Evolutionary conservation across 2,113 vertebrate species (phyloP).

Genomic region (Sphyrna mokarran): DNA sequence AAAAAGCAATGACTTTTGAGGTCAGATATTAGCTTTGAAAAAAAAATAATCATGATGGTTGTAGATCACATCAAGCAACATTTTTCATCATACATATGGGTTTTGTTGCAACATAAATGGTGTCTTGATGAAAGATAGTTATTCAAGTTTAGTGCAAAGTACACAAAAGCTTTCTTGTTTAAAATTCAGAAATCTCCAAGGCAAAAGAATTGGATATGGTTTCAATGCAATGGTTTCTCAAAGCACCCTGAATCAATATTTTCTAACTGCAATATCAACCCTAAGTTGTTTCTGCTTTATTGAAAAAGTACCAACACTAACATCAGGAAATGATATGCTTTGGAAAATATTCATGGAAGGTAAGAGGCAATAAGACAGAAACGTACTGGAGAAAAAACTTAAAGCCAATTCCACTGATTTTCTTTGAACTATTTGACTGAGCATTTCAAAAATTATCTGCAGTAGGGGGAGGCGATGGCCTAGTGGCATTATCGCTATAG

Average conservation of each 20-base stretch:
- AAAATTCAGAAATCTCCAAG: background rate
- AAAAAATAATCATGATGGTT: background rate
- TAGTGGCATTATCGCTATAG: too few relatives aligned
- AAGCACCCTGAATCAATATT: background rate
- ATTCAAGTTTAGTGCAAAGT: background rate
- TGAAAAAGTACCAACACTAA: slow-evolving; percentile 17
- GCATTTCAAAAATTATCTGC: background rate
- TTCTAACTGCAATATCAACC: background rate
- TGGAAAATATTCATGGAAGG: slow-evolving; percentile 15
- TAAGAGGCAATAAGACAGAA: background rate
- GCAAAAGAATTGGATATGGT: background rate
- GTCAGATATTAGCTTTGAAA: background rate
- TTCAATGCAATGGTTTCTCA: background rate
- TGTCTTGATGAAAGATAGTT: background rate
- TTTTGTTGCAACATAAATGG: background rate
- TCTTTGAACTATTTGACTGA: background rate
- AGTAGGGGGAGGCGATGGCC: background rate
- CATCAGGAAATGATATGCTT: slow-evolving; percentile 19
- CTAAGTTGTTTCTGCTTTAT: background rate
- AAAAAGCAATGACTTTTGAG: background rate
- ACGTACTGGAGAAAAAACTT: background rate
- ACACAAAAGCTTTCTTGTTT: background rate
- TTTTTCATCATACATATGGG: background rate
- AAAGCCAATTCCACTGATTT: background rate
- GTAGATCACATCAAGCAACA: background rate